These are phyloP conservation scores for Hydrotaea diabolus DNA, from an alignment of 2,888 invertebrate species.

Conservation along the genomic window DNA sequence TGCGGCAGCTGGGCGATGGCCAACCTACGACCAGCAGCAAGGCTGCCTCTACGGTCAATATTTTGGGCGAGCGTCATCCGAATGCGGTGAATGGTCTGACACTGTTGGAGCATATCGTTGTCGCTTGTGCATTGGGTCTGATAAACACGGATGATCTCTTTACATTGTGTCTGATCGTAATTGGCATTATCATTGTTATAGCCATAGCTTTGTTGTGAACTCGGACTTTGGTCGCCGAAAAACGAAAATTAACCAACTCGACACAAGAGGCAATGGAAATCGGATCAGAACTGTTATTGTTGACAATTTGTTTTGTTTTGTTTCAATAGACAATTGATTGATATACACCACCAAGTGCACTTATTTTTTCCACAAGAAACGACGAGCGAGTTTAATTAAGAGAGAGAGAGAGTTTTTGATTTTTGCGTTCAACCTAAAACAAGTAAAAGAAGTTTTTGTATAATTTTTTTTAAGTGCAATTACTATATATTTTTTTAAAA, in stretches of 20 bases:
- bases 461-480: conserved; percentile 50
- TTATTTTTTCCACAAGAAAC: conserved; percentile 35
- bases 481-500: conserved; percentile 39
- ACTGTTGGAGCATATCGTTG: conserved; percentile 84
- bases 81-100: conserved; percentile 74
- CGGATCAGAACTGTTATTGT: conserved; percentile 54
- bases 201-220: conserved; percentile 81
- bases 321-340: conserved; percentile 17
- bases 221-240: not conserved
- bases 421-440: conserved; percentile 34
- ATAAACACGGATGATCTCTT: conserved; percentile 87
- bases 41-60: conserved; percentile 68
- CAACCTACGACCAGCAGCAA: conserved; percentile 72
- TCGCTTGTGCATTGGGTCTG: conserved; percentile 89
- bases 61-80: conserved; percentile 76
- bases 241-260: not conserved
- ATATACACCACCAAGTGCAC: conserved; percentile 58
- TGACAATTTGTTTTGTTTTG: conserved; percentile 45
- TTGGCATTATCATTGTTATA: conserved; percentile 88
- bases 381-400: not conserved
- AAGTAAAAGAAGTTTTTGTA: conserved; percentile 21
- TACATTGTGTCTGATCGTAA: conserved; percentile 87
- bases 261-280: not conserved
- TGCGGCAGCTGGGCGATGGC: conserved; percentile 63
- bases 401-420: conserved; percentile 21